phyloP scores from a whole-genome alignment of 2,113 vertebrate species.

The Excalfactoria chinensis region DNA sequence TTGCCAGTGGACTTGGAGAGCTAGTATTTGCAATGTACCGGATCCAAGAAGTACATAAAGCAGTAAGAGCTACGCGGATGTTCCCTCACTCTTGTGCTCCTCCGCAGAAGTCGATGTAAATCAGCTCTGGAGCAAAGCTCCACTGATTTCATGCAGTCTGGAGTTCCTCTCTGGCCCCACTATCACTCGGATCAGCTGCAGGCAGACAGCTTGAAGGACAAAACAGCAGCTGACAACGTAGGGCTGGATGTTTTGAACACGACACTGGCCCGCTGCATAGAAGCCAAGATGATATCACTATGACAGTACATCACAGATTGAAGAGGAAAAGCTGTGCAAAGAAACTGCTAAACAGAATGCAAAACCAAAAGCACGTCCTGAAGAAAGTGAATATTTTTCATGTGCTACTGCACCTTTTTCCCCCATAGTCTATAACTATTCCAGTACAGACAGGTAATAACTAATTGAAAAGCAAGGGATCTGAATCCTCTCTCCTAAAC shows the following conservation, averaged over 20 bases:
- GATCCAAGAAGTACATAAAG: neutral
- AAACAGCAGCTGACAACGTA: neutral
- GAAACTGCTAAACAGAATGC: neutral
- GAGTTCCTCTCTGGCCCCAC: accelerated
- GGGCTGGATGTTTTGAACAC: neutral
- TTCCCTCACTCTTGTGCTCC: neutral
- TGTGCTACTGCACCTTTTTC: neutral
- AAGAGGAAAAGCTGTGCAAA: neutral
- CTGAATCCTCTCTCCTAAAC: neutral
- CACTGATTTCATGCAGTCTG: neutral
- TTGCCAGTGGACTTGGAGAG: neutral
- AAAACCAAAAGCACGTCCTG: neutral
- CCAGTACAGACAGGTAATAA: neutral
- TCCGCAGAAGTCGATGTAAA: accelerated
- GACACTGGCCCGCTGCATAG: neutral
- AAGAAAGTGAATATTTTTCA: neutral
- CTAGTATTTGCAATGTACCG: neutral
- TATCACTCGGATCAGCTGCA: neutral
- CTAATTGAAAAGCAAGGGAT: neutral
- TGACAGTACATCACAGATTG: neutral
- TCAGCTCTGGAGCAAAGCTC: neutral
- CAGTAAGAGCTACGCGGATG: accelerated
- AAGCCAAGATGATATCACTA: neutral
- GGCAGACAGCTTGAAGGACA: neutral
- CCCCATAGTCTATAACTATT: neutral